Evolutionary conservation across 2,888 invertebrate genomes (phyloP).

Genomic region (Petrolisthes manimaculis): DNA sequence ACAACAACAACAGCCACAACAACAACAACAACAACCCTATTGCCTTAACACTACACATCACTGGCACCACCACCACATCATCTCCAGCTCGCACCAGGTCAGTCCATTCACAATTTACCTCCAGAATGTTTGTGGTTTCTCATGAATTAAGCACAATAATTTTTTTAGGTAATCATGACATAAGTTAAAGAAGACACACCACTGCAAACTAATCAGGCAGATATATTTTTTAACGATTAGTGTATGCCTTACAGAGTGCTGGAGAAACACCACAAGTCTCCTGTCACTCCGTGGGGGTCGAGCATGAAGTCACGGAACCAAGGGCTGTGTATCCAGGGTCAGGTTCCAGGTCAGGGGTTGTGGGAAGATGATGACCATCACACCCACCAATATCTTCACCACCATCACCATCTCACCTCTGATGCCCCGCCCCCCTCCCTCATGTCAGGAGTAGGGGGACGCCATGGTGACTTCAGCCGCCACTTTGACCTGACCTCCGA

Average conservation of each 20-base stretch:
- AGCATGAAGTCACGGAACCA: constrained; percentile 34
- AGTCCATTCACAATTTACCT: too few species aligned
- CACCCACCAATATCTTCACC: too few species aligned
- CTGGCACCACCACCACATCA: constrained; percentile 44
- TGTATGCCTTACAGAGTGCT: constrained; percentile 26
- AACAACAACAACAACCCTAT: constrained; percentile 44
- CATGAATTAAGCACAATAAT: too few species aligned
- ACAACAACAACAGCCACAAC: constrained; percentile 27
- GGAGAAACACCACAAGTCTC: constrained; percentile 51
- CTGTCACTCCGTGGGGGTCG: constrained; percentile 53
- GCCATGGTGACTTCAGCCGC: constrained; percentile 12
- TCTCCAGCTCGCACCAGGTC: constrained; percentile 51
- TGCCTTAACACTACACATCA: constrained; percentile 49
- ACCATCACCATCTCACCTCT: constrained; percentile 15
- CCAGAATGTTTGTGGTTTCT: too few species aligned
- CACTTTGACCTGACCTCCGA: constrained; percentile 36
- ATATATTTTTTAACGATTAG: not conserved
- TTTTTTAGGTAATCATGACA: too few species aligned
- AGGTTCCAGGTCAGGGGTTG: constrained; percentile 34
- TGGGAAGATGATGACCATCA: constrained; percentile 52
- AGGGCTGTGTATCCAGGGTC: constrained; percentile 51
- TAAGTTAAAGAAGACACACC: too few species aligned
- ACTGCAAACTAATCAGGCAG: too few species aligned
- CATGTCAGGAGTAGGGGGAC: constrained; percentile 14
- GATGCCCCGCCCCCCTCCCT: constrained; percentile 42